Conservation (phyloP, 92 coral and sea anemone genomes). For the Actinostola sp. region DNA sequence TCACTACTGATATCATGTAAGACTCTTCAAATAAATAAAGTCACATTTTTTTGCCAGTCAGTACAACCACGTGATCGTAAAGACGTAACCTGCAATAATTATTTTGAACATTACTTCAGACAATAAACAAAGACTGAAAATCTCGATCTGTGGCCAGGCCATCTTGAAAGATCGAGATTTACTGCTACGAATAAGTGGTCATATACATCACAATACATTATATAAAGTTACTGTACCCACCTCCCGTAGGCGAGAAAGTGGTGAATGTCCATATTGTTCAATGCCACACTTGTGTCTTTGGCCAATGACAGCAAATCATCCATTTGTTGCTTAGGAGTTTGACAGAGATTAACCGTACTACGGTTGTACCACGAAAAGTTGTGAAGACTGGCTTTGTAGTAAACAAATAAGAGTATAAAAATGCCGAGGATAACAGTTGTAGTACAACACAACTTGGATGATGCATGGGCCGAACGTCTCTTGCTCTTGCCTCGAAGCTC, state of each 20-base stretch:
- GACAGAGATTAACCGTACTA: slow-evolving; percentile 51
- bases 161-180: too few relatives aligned
- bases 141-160: too few relatives aligned
- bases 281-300: slow-evolving; percentile 50
- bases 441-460: slow-evolving; percentile 11
- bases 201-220: neutral
- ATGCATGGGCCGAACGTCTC: too few relatives aligned
- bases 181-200: too few relatives aligned
- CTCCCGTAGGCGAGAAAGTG: slow-evolving; percentile 85
- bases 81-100: too few relatives aligned
- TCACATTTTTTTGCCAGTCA: too few relatives aligned
- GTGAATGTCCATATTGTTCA: slow-evolving; percentile 39
- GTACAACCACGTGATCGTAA: too few relatives aligned
- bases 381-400: slow-evolving; percentile 70
- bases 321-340: slow-evolving; percentile 56
- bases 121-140: too few relatives aligned
- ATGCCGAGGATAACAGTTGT: slow-evolving; percentile 13
- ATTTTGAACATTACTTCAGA: too few relatives aligned
- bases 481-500: too few relatives aligned
- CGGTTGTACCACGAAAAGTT: slow-evolving; percentile 81
- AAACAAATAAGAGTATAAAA: slow-evolving; percentile 44
- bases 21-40: too few relatives aligned
- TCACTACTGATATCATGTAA: too few relatives aligned
- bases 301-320: slow-evolving; percentile 54
- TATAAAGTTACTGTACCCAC: slow-evolving; percentile 33